Conservation (phyloP, 2,113 vertebrate species). For the Uria lomvia region DNA sequence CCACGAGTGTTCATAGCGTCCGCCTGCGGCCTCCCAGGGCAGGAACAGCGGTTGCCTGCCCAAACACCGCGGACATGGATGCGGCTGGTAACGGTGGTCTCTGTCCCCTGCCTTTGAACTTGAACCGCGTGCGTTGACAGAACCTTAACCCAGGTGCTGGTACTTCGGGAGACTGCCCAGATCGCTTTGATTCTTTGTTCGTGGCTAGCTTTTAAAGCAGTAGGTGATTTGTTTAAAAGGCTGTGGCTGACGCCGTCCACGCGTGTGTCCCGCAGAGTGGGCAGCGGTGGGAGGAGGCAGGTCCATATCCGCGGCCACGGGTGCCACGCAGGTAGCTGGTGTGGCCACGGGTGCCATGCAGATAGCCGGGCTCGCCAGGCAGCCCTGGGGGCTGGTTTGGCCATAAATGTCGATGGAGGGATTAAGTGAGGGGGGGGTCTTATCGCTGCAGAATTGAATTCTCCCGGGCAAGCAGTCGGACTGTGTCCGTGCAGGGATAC, state of each 20-base stretch:
- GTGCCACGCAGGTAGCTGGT: neutral
- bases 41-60: too few relatives aligned
- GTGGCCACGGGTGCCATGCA: neutral
- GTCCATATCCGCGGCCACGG: neutral
- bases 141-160: neutral
- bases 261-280: fast-evolving
- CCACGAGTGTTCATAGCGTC: too few relatives aligned
- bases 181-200: neutral
- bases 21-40: neutral
- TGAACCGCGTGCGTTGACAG: neutral
- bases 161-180: neutral
- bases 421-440: neutral
- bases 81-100: fast-evolving
- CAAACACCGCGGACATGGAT: neutral
- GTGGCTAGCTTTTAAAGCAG: neutral
- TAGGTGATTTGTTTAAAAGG: neutral
- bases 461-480: neutral
- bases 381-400: neutral
- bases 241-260: fast-evolving
- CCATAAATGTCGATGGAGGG: neutral
- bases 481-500: neutral
- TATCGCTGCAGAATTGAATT: neutral
- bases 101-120: neutral
- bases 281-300: neutral
- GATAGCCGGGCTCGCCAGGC: neutral